Conservation (phyloP, 1,140 invertebrate species). For the Euwallacea fornicatus region DNA sequence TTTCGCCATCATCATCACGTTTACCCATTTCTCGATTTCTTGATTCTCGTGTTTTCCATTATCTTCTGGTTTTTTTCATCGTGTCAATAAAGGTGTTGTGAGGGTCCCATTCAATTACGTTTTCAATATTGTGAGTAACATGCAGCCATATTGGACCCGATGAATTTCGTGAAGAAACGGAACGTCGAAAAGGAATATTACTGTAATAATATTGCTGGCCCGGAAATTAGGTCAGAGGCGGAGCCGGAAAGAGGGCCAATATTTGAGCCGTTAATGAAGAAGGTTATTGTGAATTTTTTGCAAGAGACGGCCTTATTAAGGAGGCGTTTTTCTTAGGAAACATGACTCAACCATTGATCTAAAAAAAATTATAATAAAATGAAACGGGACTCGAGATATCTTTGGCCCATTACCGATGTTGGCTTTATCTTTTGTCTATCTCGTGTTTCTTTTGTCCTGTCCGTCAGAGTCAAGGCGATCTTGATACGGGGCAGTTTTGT, state of each 20-base stretch:
- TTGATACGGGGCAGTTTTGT: slow-evolving; percentile 28
- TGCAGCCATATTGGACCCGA: neutral
- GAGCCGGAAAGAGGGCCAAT: neutral
- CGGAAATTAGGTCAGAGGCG: slow-evolving; percentile 1
- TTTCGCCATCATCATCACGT: too few relatives aligned
- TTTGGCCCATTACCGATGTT: slow-evolving; percentile 26
- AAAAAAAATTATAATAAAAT: slow-evolving; percentile 8
- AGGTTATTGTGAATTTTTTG: neutral
- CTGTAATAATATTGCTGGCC: neutral
- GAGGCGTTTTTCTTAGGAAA: neutral
- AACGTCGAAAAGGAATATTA: slow-evolving; percentile 4
- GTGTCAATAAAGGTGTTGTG: slow-evolving; percentile 1
- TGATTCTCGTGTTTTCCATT: slow-evolving; percentile 1
- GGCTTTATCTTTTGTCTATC: slow-evolving; percentile 30
- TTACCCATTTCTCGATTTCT: neutral
- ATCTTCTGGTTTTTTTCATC: neutral
- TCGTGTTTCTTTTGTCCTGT: slow-evolving; percentile 32
- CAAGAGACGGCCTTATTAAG: neutral
- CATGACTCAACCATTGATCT: neutral
- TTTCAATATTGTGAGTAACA: neutral
- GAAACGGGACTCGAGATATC: slow-evolving; percentile 25
- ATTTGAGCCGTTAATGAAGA: slow-evolving; percentile 3
- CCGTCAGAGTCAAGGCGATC: slow-evolving; percentile 31
- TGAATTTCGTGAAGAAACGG: slow-evolving; percentile 1
- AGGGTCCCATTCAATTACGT: slow-evolving; percentile 1